Evolutionary conservation across 2,888 invertebrate genomes (phyloP), one percentile per base, ranked within the genome.

Genomic region (Aricia artaxerxes): DNA sequence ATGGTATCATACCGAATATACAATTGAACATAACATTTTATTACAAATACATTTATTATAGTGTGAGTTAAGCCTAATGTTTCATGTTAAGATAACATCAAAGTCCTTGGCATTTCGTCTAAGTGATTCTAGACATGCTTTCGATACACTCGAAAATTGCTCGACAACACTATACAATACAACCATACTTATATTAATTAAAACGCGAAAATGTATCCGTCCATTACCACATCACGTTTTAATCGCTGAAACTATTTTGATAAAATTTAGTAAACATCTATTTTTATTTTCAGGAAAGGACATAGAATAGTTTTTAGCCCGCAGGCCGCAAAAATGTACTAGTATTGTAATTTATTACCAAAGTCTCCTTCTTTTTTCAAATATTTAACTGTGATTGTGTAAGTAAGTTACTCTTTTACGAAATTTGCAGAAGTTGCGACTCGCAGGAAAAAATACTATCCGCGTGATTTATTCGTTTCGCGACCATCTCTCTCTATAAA

Each of bases 81-180:
- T 80, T 80, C 81, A 83, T 81, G 80, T 79, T 78, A 13, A 80
- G 81, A 84, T 82, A 83, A 77, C 61, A 83, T 82, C 83, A 79
- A 61, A 78, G 73, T 69, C 75, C 79, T 81, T 80, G 79, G 81
- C 79, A 79, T 81, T 82, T 80, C 82, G 81, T 82, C 80, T 81
- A 83, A 84, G 82, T 85, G 84, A 87, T 84, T 86, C 86, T 83
- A 83, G 84, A 84, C 86, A 85, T 86, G 86, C 85, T 87, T 89
- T 87, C 86, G 89, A 89, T 88, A 86, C 84, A 84, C 82, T 86
- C 85, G 82, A 87, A 88, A 87, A 84, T 85, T 85, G 84, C 82
- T 80, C 81, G 81, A 81, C 81, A 80, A 78, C 84, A 88, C 88
- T 89, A 38, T 38, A 69, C 83, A 83, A 87, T 86, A 16, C 88